These are phyloP conservation scores for Drosophila quinaria DNA, from an alignment of 2,888 invertebrate species.

Conservation along the genomic window DNA sequence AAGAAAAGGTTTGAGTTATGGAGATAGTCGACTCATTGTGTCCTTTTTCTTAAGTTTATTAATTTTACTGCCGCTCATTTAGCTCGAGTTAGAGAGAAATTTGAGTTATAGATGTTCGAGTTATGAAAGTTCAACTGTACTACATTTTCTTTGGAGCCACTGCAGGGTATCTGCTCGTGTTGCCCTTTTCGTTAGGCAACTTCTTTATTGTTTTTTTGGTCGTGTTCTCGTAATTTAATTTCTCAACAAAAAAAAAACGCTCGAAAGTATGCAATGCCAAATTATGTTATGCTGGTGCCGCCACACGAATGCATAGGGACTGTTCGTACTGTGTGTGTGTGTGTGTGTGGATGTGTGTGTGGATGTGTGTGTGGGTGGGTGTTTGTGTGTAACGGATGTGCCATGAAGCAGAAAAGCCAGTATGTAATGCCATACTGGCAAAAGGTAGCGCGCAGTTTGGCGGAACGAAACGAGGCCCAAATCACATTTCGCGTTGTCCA, in stretches of 20 bases:
- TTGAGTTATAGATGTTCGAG: too few species aligned
- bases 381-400: slow-evolving; percentile 14
- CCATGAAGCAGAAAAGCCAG: slow-evolving; percentile 15
- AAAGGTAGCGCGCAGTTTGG: slow-evolving; percentile 25
- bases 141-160: background rate
- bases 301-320: slow-evolving; percentile 2
- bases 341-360: slow-evolving; percentile 7
- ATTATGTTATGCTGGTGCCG: slow-evolving; percentile 63
- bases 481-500: slow-evolving; percentile 59
- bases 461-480: slow-evolving; percentile 23
- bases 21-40: too few species aligned
- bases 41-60: too few species aligned
- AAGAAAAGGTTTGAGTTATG: too few species aligned
- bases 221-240: slow-evolving; percentile 65
- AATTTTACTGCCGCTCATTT: too few species aligned
- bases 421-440: slow-evolving; percentile 28
- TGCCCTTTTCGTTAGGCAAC: background rate
- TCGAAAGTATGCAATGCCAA: slow-evolving; percentile 76
- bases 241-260: slow-evolving; percentile 46
- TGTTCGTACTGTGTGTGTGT: slow-evolving; percentile 4
- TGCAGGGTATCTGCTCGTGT: slow-evolving; percentile 22
- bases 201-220: slow-evolving; percentile 22
- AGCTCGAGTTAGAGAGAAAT: too few species aligned
- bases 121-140: too few species aligned
- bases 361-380: slow-evolving; percentile 12